Percentiles rank a stretch among this genome's conserved stretches.
Evolutionary conservation across 2,888 invertebrate species (phyloP).

Genomic region (Microctonus aethiopoides): DNA sequence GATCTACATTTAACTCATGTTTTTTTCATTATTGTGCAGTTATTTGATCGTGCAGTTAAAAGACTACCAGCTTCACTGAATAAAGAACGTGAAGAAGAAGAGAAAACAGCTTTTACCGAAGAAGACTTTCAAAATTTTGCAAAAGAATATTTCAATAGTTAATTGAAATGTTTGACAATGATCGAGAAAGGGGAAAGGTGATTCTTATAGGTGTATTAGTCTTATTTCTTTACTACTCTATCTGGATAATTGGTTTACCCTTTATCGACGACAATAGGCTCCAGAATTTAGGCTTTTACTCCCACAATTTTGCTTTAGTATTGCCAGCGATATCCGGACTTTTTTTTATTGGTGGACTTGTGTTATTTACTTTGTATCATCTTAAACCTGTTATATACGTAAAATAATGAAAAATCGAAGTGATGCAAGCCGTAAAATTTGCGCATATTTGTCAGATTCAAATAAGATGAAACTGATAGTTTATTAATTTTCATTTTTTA

Average conservation of each 20-base stretch:
- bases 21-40: conserved; percentile 63
- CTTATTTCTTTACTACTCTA: conserved; percentile 71
- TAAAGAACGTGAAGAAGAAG: conserved; percentile 63
- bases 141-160: conserved; percentile 68
- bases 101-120: conserved; percentile 76
- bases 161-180: conserved; percentile 60
- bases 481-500: too few species aligned
- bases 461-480: too few species aligned
- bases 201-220: conserved; percentile 70
- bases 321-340: conserved; percentile 74
- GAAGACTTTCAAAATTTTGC: conserved; percentile 78
- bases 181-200: conserved; percentile 72
- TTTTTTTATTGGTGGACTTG: conserved; percentile 75
- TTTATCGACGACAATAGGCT: conserved; percentile 75
- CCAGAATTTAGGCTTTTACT: conserved; percentile 57
- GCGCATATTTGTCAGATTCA: too few species aligned
- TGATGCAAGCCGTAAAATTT: not conserved
- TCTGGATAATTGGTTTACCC: conserved; percentile 78
- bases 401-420: not conserved
- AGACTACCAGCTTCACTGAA: conserved; percentile 69
- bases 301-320: conserved; percentile 68
- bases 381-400: conserved; percentile 52
- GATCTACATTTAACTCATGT: conserved; percentile 2
- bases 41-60: conserved; percentile 70
- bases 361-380: conserved; percentile 74